Evolutionary conservation across 1,140 invertebrate genomes (phyloP).

Genomic region (Sipha flava): DNA sequence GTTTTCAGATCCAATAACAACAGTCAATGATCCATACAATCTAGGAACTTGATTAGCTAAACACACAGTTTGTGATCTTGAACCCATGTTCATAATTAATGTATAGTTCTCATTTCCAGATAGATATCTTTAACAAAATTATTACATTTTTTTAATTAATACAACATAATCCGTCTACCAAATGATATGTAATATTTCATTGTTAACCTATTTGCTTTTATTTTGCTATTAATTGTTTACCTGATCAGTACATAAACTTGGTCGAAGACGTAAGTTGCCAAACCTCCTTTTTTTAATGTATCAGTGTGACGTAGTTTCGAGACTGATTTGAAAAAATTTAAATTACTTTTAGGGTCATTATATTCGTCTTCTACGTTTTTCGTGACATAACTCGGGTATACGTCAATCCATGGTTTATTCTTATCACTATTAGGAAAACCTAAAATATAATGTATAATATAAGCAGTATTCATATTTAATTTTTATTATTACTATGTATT

Average conservation of each 20-base stretch:
- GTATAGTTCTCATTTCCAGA: not conserved
- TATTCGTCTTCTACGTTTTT: conserved; percentile 45
- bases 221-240: not conserved
- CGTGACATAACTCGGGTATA: conserved; percentile 47
- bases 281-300: conserved; percentile 43
- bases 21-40: not conserved
- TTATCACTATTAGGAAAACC: conserved; percentile 53
- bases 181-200: too few relatives aligned
- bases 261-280: conserved; percentile 34
- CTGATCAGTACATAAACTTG: not conserved
- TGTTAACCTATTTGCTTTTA: too few relatives aligned
- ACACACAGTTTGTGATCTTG: not conserved
- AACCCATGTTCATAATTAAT: not conserved
- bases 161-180: not conserved
- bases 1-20: not conserved
- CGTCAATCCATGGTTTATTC: conserved; percentile 55
- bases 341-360: conserved; percentile 43
- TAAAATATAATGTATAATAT: conserved; percentile 38
- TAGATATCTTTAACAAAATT: not conserved
- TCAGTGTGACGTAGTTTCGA: conserved; percentile 42
- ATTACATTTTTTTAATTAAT: not conserved
- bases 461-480: too few relatives aligned
- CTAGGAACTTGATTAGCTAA: not conserved
- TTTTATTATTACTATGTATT: too few relatives aligned
- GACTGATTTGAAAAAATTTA: conserved; percentile 49